Percentiles rank a stretch among this genome's conserved stretches.
Evolutionary conservation across 2,113 vertebrate species (phyloP).

Genomic region (Talpa occidentalis): DNA sequence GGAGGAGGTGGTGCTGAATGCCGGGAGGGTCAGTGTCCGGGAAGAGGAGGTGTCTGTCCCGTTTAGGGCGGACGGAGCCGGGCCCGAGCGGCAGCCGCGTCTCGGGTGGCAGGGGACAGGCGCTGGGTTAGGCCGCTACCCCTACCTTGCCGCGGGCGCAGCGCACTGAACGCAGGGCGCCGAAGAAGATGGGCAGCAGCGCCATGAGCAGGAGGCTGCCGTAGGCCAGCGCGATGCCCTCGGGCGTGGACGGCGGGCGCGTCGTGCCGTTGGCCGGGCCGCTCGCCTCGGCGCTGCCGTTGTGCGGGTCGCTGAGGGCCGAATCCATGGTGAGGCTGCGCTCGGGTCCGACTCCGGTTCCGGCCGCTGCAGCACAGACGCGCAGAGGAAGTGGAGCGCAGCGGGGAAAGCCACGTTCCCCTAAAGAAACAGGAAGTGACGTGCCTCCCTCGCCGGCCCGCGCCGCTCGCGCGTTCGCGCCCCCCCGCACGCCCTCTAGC

Average conservation of each 20-base stretch:
- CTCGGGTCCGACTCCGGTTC: background rate
- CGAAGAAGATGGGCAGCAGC: constrained; percentile 97
- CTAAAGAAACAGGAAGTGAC: constrained; percentile 82
- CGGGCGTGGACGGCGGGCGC: constrained; percentile 92
- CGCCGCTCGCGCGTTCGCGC: constrained; percentile 35
- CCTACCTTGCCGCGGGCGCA: constrained; percentile 96
- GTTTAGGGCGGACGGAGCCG: background rate
- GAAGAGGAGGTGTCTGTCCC: background rate
- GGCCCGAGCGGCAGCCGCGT: background rate
- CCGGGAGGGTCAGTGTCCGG: background rate
- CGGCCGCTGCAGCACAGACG: constrained; percentile 19
- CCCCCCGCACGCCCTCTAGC: constrained; percentile 61
- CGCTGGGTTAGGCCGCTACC: background rate
- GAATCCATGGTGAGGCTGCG: constrained; percentile 63
- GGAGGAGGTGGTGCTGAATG: background rate
- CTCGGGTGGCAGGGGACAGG: background rate
- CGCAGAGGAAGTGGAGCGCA: background rate
- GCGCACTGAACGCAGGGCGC: constrained; percentile 94
- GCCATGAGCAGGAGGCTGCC: constrained; percentile 97
- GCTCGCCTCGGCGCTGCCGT: constrained; percentile 78
- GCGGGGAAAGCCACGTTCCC: constrained; percentile 80
- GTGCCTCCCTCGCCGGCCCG: background rate
- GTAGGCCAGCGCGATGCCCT: constrained; percentile 96
- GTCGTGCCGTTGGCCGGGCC: constrained; percentile 84
- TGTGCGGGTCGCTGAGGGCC: constrained; percentile 82